Evolutionary conservation across 1,140 invertebrate species (phyloP), one percentile per base, ranked within the genome.

Genomic region (Coptotermes formosanus): DNA sequence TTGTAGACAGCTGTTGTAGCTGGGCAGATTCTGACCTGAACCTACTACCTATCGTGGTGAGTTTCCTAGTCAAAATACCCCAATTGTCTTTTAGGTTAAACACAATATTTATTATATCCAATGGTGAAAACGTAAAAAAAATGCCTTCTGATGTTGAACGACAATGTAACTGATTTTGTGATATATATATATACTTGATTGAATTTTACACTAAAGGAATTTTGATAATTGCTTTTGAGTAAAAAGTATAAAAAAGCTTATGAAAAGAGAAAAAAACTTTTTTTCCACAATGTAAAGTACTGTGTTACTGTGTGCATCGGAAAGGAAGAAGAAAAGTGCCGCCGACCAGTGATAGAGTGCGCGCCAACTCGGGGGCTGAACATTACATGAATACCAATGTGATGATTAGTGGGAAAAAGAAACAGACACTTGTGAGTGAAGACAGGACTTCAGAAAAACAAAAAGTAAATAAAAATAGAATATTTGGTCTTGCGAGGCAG

Each of bases 161-260:
- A 87, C 86, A 85, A 87, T 85, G 86, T 87, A 87, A 88, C 88
- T 88, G 88, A 88, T 88, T 88, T 88, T 88, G 88, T 88, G 88
- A 88, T 88, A 88, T 88, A 86, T 38, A 38, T 38, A 38, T 85
- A 87, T 86, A 88, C 86, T 88, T 88, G 83, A 88, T 88, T 87
- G 83, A 88, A 86, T 88, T 88, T 88, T 88, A 89, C 88, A 89
- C 88, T 88, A 88, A 88, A 87, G 88, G 83, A 89, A 87, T 89
- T 89, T 89, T 89, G 89, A 89, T 89, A 89, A 88, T 88, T 87
- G 87, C 89, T 88, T 88, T 89, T 88, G 87, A 87, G 85, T 88
- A 88, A 88, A 88, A 87, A 83, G 84, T 87, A 86, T 86, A 87
- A 87, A 84, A 87, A 88, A 86, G 48, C 43, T 87, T 52, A 86